Evolutionary conservation across 2,888 invertebrate species (phyloP).

Genomic region (Cacoxenus indagator): DNA sequence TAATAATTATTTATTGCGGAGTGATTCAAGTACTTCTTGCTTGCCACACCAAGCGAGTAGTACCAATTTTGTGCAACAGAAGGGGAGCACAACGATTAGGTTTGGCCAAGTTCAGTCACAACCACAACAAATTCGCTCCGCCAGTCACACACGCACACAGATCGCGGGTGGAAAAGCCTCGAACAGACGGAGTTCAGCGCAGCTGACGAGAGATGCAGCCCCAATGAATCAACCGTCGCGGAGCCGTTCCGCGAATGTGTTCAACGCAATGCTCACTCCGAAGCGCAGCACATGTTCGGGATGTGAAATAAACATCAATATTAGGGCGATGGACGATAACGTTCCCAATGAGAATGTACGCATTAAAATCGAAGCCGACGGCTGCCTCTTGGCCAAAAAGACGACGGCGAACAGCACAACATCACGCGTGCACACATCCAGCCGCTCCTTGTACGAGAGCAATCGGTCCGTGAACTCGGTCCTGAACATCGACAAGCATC

Average conservation of each 20-base stretch:
- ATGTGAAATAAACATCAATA: constrained; percentile 59
- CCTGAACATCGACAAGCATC: constrained; percentile 46
- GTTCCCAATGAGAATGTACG: constrained; percentile 40
- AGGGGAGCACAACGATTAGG: constrained; percentile 8
- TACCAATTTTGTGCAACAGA: neutral
- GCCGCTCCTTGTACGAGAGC: neutral
- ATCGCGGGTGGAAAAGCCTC: constrained; percentile 13
- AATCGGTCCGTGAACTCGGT: constrained; percentile 33
- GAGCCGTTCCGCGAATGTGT: constrained; percentile 22
- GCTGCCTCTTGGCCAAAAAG: neutral
- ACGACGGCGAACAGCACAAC: neutral
- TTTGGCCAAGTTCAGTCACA: too few species aligned
- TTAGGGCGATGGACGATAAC: constrained; percentile 36
- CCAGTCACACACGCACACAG: neutral
- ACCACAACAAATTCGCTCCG: neutral
- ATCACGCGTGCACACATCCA: neutral
- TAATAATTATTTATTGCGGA: constrained; percentile 29
- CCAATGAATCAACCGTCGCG: neutral
- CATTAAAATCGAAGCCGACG: constrained; percentile 53
- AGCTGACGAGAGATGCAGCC: neutral
- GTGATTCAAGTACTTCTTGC: constrained; percentile 28
- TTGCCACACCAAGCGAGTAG: neutral
- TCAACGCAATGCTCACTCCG: neutral
- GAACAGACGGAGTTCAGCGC: neutral
- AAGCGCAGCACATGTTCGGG: constrained; percentile 43